A percentile compares a stretch with the other conserved stretches of the same genome.
Evolutionary conservation across 2,888 invertebrate species (phyloP).

Genomic region (Ferrisia virgata): DNA sequence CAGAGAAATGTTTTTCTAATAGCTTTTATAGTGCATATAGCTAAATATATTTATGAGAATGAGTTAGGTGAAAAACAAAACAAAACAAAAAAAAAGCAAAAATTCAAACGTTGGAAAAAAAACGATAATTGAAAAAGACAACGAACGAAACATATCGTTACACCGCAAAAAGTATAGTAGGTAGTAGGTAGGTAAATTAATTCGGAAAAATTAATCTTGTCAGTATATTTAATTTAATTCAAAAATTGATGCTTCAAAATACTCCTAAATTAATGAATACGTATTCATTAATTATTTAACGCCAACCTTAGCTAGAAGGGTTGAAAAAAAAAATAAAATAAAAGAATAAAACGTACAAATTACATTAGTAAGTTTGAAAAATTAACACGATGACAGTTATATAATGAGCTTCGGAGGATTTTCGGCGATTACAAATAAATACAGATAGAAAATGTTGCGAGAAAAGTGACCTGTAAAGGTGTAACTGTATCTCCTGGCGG

Average conservation of each 20-base stretch:
- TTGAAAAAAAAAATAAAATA: neutral
- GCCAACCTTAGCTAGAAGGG: neutral
- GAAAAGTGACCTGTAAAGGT: neutral
- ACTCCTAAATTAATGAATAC: conserved; percentile 20
- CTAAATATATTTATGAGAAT: too few species aligned
- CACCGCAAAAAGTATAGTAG: neutral
- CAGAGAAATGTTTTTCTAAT: too few species aligned
- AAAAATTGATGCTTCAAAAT: conserved; percentile 24
- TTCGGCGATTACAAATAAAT: conserved; percentile 16
- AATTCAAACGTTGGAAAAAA: neutral
- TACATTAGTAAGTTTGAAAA: conserved; percentile 28
- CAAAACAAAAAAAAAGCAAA: too few species aligned
- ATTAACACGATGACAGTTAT: conserved; percentile 23
- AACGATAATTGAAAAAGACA: conserved; percentile 5
- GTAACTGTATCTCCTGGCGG: neutral
- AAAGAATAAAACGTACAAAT: conserved; percentile 11
- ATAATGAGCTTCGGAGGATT: conserved; percentile 14
- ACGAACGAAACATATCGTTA: neutral
- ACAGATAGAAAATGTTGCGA: neutral
- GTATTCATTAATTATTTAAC: conserved; percentile 26
- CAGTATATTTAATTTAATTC: neutral
- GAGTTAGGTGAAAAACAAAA: neutral
- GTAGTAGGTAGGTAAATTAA: too few species aligned
- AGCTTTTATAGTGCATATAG: too few species aligned
- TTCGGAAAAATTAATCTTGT: conserved; percentile 25